Evolutionary conservation across 2,113 vertebrate species (phyloP), one percentile per base, ranked within the genome.

Genomic region (Odontesthes bonariensis): DNA sequence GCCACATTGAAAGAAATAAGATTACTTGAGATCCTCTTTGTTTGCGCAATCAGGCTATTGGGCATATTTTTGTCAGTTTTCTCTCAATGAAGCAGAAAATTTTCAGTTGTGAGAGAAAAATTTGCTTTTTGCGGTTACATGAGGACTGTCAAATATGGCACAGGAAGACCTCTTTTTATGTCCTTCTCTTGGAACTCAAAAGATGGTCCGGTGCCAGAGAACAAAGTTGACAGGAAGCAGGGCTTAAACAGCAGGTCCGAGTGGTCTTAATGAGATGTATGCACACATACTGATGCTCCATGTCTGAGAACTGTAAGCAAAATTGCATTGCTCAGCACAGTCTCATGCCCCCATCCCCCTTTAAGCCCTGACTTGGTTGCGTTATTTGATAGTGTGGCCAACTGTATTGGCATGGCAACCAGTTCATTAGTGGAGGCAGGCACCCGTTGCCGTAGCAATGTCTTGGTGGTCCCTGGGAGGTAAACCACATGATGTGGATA

Each of bases 321-420:
- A 92, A 90, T 14, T 85, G 82, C 85, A 82, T 64, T 84, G 82
- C 89, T 90, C 86, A 90, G 88, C 89, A 89, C 65, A 83, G 51
- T 79, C 65, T 19, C 9, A 57, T 60, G 53, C 71, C 73, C 72
- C 53, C 35, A 9, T 19, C 61, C 7, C 46, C 32, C 22, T 31
- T 22, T 4, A 1, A 66, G 55, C 62, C 63, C 47, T 6, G 27
- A 27, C 62, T 69, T 60, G 72, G 78, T 77, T 77, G 66, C 79
- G 57, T 68, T 84, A 68, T 87, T 75, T 87, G 73, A 82, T 86
- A 73, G 74, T 85, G 79, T 86, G 84, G 88, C 78, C 77, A 84
- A 86, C 81, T 85, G 65, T 72, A 93, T 93, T 90, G 93, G 89
- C 92, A 93, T 94, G 92, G 93, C 92, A 94, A 94, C 92, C 85